These are phyloP conservation scores for Eurypyga helias DNA, from an alignment of 2,113 vertebrate genomes.

Conservation along the genomic window DNA sequence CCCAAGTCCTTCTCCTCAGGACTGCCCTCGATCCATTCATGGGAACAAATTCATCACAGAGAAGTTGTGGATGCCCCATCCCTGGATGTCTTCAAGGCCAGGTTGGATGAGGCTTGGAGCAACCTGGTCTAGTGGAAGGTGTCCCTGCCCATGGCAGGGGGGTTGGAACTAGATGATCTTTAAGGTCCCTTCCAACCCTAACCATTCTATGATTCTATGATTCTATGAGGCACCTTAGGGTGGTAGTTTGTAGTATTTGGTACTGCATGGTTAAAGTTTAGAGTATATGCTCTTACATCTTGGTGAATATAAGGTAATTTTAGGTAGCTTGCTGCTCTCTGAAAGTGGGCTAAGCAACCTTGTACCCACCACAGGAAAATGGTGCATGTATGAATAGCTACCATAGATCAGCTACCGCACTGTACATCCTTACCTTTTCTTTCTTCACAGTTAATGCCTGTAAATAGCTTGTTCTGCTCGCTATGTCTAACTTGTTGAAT, in stretches of 20 bases:
- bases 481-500: not conserved
- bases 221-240: not conserved
- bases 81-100: no score
- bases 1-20: no score
- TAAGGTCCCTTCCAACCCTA: no score
- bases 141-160: no score
- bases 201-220: no score
- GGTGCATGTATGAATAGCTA: not conserved
- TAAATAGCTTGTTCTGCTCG: slow-evolving; percentile 13
- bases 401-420: not conserved
- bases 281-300: not conserved
- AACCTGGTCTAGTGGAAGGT: no score
- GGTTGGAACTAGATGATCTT: no score
- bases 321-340: not conserved
- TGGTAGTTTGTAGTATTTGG: not conserved
- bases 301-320: not conserved
- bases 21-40: no score
- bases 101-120: no score
- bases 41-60: no score
- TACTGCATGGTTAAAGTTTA: not conserved
- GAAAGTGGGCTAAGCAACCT: not conserved
- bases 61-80: no score
- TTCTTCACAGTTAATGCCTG: not conserved
- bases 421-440: not conserved
- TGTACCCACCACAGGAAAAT: not conserved